Percentiles rank a stretch among this genome's conserved stretches.
Evolutionary conservation across 2,113 vertebrate species (phyloP).

Genomic region (Hippocampus zosterae): DNA sequence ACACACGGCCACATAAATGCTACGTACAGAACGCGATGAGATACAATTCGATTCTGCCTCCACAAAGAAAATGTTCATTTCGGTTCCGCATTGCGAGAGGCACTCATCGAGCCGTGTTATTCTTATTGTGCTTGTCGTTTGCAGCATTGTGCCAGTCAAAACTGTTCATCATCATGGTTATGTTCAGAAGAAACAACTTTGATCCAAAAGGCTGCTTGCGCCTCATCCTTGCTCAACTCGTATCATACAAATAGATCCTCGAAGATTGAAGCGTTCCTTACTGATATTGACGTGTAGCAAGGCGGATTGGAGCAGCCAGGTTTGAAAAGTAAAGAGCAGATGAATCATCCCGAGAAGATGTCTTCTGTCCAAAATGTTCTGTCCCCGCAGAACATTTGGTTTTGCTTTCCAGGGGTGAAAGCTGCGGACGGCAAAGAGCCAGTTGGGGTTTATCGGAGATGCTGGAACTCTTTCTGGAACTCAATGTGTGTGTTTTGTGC

Average conservation of each 20-base stretch:
- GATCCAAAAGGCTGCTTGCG: neutral
- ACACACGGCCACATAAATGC: neutral
- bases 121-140: neutral
- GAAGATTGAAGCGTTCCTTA: neutral
- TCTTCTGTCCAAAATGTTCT: conserved; percentile 14
- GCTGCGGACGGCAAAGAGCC: conserved; percentile 32
- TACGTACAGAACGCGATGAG: neutral
- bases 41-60: neutral
- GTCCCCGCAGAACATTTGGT: conserved; percentile 1
- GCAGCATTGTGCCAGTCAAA: neutral
- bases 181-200: neutral
- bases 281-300: neutral
- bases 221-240: neutral
- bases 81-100: neutral
- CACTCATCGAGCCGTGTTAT: neutral
- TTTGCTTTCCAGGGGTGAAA: conserved; percentile 17
- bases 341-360: conserved; percentile 10
- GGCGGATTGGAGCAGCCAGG: conserved; percentile 10
- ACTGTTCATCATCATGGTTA: neutral
- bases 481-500: conserved; percentile 56
- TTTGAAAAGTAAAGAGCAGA: conserved; percentile 19
- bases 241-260: neutral
- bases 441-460: conserved; percentile 26
- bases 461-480: conserved; percentile 24
- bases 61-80: neutral